phyloP scores from a whole-genome alignment of 2,888 invertebrate genomes.

The Lasioglossum malachurum region DNA sequence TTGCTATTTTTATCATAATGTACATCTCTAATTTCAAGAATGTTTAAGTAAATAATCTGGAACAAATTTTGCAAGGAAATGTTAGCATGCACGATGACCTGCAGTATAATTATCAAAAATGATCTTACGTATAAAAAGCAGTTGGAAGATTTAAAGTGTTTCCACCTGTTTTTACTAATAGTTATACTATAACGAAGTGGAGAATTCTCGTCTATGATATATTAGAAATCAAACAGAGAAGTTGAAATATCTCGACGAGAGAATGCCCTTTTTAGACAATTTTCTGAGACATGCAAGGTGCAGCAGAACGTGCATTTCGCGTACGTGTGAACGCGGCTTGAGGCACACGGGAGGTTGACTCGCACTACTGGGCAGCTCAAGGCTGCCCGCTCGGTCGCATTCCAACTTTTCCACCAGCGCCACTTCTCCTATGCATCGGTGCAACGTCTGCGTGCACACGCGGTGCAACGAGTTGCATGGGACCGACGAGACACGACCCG shows the following conservation, averaged over 20 bases:
- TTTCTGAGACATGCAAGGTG: background rate
- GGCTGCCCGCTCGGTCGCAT: constrained; percentile 80
- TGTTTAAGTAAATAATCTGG: too few species aligned
- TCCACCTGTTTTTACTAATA: background rate
- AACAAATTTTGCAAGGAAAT: too few species aligned
- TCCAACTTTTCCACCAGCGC: constrained; percentile 75
- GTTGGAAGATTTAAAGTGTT: too few species aligned
- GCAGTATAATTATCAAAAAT: too few species aligned
- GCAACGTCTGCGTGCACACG: constrained; percentile 1
- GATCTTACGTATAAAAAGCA: too few species aligned
- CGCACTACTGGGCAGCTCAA: constrained; percentile 79
- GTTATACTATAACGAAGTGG: background rate
- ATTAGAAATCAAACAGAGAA: background rate
- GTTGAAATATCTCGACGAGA: background rate
- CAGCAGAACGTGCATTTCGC: constrained; percentile 10
- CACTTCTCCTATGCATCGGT: constrained; percentile 49
- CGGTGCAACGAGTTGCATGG: background rate
- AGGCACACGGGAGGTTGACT: constrained; percentile 75
- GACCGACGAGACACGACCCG: background rate
- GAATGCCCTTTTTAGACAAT: background rate
- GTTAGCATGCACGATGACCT: too few species aligned
- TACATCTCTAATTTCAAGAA: too few species aligned
- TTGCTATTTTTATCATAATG: too few species aligned
- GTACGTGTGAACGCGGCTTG: constrained; percentile 38
- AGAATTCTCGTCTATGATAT: background rate